Base-by-base conservation (phyloP, 2,888 invertebrate genomes). In the Tetanocera ferruginea region DNA sequence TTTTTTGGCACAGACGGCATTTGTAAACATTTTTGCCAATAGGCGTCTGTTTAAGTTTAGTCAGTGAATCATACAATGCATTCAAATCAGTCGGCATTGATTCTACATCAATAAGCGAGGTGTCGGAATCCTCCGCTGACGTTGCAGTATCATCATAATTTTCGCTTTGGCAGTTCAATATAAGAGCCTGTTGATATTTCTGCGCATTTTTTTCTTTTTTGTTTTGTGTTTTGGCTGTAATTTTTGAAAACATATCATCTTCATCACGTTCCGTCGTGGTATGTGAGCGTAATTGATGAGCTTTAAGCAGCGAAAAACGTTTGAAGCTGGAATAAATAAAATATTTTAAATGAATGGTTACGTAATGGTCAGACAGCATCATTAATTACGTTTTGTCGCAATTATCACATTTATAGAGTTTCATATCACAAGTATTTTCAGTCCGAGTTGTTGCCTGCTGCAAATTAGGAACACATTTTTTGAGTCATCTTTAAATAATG, bases 1-100 rank as follows among this genome's bases (percentile, higher is more conserved):
- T 81, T 71, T 81, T 81, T 14, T 79, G 78, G 57, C 81, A 81
- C 0, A 79, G 73, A 8, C 74, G 79, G 37, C 81, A 81, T 52
- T 81, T 78, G 57, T 81, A 81, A 2, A 81, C 81, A 55, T 72
- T 79, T 23, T 77, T 34, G 2, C 77, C 72, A 28, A 78, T 79
- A 28, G 62, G 55, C 9, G 52, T 64, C 4, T 52, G 57, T 34
- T 72, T 77, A 11, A 75, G 77, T 64, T 25, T 72, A 37, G 43
- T 79, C 19, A 71, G 14, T 4, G 71, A 17, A 6, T 52, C 55
- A 34, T 71, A 71, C 0, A 71, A 55, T 0, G 55, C 34, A 57
- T 57, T 31, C n/a, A 67, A 55, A 52, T 72, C 71, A 62, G 17
- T 23, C 17, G n/a, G 62, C 23, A 62, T 60, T 9, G 73, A 73